Evolutionary conservation across 2,797 vertebrate species (phyloP).

Genomic region (Myiotriccus ornatus): DNA sequence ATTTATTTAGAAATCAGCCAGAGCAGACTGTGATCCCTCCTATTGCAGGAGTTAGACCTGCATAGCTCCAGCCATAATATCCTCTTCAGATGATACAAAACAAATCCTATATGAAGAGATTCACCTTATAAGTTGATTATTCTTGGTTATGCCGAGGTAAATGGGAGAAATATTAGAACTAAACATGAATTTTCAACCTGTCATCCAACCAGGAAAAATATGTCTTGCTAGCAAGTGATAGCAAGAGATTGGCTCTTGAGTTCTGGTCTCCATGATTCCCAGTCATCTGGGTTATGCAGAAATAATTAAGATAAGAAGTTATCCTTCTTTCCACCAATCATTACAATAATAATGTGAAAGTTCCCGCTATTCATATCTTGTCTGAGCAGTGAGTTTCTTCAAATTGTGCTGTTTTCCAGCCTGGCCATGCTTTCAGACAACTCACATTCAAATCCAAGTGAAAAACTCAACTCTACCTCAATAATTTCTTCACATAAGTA

Average conservation of each 20-base stretch:
- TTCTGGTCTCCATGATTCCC: background rate
- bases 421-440: background rate
- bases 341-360: background rate
- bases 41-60: background rate
- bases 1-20: background rate
- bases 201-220: background rate
- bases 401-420: background rate
- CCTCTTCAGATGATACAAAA: background rate
- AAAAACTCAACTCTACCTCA: background rate
- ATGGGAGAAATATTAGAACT: background rate
- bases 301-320: background rate
- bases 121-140: background rate
- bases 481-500: slow-evolving; percentile 1
- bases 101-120: background rate
- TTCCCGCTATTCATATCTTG: background rate
- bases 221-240: background rate
- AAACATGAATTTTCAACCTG: background rate
- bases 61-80: background rate
- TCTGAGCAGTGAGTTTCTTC: background rate
- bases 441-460: background rate
- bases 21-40: rapidly evolving
- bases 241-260: background rate
- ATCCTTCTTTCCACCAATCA: background rate
- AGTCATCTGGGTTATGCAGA: background rate
- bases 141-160: background rate